phyloP scores from a whole-genome alignment of 2,113 vertebrate genomes.

The Oryzias celebensis region DNA sequence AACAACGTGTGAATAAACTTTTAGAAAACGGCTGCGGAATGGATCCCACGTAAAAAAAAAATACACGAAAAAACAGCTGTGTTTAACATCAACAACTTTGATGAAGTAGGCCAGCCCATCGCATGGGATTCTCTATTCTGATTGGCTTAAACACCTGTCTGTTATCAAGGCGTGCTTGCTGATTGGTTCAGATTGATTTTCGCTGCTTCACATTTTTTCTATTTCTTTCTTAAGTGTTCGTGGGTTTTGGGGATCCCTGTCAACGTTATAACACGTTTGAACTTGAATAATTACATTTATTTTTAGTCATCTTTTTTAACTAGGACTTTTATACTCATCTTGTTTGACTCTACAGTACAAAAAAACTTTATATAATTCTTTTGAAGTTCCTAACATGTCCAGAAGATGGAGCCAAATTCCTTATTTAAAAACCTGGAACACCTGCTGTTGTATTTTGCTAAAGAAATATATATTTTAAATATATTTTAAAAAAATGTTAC shows the following conservation, averaged over 20 bases:
- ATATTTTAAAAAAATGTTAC: not conserved
- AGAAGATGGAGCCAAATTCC: slow-evolving; percentile 41
- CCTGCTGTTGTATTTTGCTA: not conserved
- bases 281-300: not conserved
- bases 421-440: not conserved
- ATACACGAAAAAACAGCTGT: slow-evolving; percentile 73
- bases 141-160: slow-evolving; percentile 59
- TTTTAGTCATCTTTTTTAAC: not conserved
- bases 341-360: too few relatives aligned
- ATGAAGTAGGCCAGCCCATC: slow-evolving; percentile 35
- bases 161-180: not conserved
- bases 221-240: slow-evolving; percentile 48
- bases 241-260: slow-evolving; percentile 43
- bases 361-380: too few relatives aligned
- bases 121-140: not conserved
- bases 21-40: slow-evolving; percentile 7
- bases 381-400: slow-evolving; percentile 30
- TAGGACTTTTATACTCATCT: not conserved
- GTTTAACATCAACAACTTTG: slow-evolving; percentile 63
- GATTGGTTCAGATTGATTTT: slow-evolving; percentile 63
- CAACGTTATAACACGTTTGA: not conserved
- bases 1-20: not conserved
- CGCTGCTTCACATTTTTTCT: slow-evolving; percentile 45
- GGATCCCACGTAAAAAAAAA: slow-evolving; percentile 38
- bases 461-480: not conserved